phyloP scores from a whole-genome alignment of 1,140 invertebrate genomes.

The Apis laboriosa region DNA sequence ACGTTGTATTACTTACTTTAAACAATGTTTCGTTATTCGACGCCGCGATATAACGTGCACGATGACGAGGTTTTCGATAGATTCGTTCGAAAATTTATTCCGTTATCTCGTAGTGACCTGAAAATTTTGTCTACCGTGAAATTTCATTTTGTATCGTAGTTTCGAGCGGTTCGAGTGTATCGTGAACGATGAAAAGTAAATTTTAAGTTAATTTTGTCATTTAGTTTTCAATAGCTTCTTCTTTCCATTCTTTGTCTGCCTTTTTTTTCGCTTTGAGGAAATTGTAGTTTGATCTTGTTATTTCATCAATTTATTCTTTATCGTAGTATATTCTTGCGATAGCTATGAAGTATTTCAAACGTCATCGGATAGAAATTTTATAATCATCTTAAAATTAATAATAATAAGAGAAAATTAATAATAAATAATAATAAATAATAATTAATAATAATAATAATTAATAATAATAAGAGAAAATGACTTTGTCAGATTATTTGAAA shows the following conservation, averaged over 20 bases:
- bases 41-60: neutral
- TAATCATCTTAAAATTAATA: too few species aligned
- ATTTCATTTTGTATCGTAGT: conserved; percentile 26
- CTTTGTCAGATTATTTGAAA: too few species aligned
- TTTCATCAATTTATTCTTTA: neutral
- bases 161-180: neutral
- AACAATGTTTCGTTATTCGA: too few species aligned
- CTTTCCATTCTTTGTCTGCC: neutral
- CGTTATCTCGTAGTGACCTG: conserved; percentile 6
- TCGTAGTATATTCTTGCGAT: too few species aligned
- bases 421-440: too few species aligned
- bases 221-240: neutral
- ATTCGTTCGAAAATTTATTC: conserved; percentile 31
- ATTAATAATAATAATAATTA: too few species aligned
- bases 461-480: too few species aligned
- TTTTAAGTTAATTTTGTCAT: conserved; percentile 29
- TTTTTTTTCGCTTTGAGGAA: neutral
- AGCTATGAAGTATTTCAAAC: too few species aligned
- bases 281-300: neutral
- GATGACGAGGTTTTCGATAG: conserved; percentile 23
- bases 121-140: conserved; percentile 34
- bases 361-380: too few species aligned
- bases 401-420: too few species aligned
- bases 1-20: conserved; percentile 11
- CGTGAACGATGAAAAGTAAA: conserved; percentile 14